These are phyloP conservation scores for Clamator glandarius DNA, from an alignment of 2,797 vertebrate species.

Conservation along the genomic window DNA sequence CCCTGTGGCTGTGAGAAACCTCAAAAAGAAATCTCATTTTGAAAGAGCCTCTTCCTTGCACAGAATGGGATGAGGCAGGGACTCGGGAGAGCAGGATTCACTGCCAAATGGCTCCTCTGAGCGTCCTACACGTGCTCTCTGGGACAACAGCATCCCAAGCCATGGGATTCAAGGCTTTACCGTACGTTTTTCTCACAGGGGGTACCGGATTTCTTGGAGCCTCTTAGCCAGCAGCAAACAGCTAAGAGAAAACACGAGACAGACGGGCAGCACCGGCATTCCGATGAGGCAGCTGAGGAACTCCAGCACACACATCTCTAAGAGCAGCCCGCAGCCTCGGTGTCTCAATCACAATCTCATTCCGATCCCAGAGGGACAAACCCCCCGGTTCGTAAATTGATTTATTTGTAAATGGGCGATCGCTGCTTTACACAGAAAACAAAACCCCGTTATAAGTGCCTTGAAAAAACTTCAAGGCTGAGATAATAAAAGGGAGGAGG, in stretches of 20 bases:
- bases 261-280: no score
- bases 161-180: not conserved
- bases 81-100: not conserved
- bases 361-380: not conserved
- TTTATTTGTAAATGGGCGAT: conserved; percentile 12
- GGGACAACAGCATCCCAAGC: not conserved
- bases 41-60: not conserved
- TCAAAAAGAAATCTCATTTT: not conserved
- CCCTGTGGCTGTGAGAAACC: accelerated
- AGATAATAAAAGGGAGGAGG: not conserved
- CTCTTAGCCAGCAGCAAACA: not conserved
- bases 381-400: not conserved
- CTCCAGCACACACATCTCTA: no score
- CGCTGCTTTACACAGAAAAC: not conserved
- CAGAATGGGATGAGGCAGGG: not conserved
- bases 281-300: no score
- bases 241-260: not conserved
- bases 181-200: accelerated
- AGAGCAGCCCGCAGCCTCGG: no score
- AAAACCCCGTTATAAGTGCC: not conserved
- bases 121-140: accelerated
- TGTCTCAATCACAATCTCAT: not conserved
- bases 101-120: not conserved
- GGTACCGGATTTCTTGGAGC: accelerated
- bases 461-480: not conserved